These are phyloP conservation scores for Champsocephalus gunnari DNA, from an alignment of 2,797 vertebrate genomes.

Conservation along the genomic window DNA sequence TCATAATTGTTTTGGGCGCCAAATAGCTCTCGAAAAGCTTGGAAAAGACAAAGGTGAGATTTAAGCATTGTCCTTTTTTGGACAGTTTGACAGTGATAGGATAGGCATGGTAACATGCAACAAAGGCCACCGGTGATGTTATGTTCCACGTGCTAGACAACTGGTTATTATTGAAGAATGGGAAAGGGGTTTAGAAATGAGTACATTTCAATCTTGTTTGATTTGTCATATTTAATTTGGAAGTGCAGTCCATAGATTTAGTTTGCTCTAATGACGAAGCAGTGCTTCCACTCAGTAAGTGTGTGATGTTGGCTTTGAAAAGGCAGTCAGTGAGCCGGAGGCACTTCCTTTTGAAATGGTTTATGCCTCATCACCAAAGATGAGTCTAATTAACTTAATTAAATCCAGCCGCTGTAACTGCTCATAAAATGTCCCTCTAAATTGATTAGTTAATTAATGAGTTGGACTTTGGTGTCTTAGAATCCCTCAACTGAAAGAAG, in stretches of 20 bases:
- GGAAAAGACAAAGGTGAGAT: not conserved
- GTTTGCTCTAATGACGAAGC: conserved; percentile 31
- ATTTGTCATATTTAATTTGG: conserved; percentile 33
- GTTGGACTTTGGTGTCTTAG: conserved; percentile 46
- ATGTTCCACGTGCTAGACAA: too few relatives aligned
- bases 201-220: not conserved
- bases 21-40: not conserved
- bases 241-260: conserved; percentile 10
- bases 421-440: conserved; percentile 50
- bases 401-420: conserved; percentile 43
- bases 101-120: too few relatives aligned
- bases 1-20: not conserved
- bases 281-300: conserved; percentile 35
- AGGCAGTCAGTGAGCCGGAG: conserved; percentile 12
- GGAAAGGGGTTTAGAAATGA: not conserved
- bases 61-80: not conserved
- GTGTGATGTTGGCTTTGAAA: conserved; percentile 37
- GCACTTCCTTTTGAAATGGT: conserved; percentile 17
- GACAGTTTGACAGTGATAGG: too few relatives aligned
- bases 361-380: conserved; percentile 46
- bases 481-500: conserved; percentile 39
- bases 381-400: conserved; percentile 57
- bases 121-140: too few relatives aligned
- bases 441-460: conserved; percentile 43
- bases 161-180: not conserved